These are phyloP conservation scores for Heterochromis multidens DNA, from an alignment of 2,113 vertebrate species.

Conservation along the genomic window DNA sequence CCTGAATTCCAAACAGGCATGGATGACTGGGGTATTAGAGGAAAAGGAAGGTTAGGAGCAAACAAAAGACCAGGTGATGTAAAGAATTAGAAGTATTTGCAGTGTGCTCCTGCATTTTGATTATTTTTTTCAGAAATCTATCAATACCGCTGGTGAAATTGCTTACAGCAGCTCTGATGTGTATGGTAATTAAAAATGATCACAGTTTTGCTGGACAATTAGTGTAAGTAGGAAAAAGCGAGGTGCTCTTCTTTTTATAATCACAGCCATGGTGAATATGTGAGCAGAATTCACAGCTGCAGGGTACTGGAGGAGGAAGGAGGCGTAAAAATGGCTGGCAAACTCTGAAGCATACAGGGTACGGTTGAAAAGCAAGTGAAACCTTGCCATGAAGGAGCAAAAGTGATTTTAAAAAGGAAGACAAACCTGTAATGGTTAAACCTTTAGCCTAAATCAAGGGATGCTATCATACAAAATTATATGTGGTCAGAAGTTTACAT, in stretches of 20 bases:
- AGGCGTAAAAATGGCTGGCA: slow-evolving; percentile 45
- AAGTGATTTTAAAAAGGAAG: slow-evolving; percentile 14
- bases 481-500: background rate
- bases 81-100: slow-evolving; percentile 36
- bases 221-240: slow-evolving; percentile 60
- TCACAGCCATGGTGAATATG: slow-evolving; percentile 7
- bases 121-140: slow-evolving; percentile 67
- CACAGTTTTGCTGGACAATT: slow-evolving; percentile 83
- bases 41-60: background rate
- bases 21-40: slow-evolving; percentile 1
- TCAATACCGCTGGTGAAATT: slow-evolving; percentile 81
- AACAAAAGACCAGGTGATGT: slow-evolving; percentile 44
- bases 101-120: slow-evolving; percentile 66
- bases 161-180: slow-evolving; percentile 82
- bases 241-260: slow-evolving; percentile 32
- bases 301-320: slow-evolving; percentile 35
- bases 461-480: background rate
- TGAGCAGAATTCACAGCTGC: slow-evolving; percentile 57
- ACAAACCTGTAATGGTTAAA: background rate
- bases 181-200: slow-evolving; percentile 84
- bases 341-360: slow-evolving; percentile 30
- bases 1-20: slow-evolving; percentile 44
- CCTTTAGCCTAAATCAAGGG: background rate
- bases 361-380: slow-evolving; percentile 17
- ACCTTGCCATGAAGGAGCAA: background rate